These are phyloP conservation scores for Brachionus koreanus DNA, from an alignment of 1,140 invertebrate genomes.

Conservation along the genomic window DNA sequence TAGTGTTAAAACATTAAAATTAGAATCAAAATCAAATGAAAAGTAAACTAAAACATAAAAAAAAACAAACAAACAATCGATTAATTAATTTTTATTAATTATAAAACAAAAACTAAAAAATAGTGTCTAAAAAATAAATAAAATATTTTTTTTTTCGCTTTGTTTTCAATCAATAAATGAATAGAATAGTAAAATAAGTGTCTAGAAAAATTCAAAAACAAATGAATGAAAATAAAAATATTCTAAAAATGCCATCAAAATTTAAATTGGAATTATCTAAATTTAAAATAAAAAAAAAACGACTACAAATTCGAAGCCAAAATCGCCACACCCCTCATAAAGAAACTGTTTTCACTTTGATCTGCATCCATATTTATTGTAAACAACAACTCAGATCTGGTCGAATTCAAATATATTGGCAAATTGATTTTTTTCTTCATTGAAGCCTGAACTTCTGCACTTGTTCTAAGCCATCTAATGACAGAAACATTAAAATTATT, in stretches of 20 bases:
- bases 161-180: neutral
- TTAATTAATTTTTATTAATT: neutral
- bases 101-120: neutral
- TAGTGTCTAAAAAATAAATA: neutral
- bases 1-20: too few species aligned
- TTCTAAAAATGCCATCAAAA: slow-evolving; percentile 18
- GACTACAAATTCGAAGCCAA: slow-evolving; percentile 25
- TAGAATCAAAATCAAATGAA: too few species aligned
- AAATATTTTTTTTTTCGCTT: neutral
- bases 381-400: slow-evolving; percentile 86
- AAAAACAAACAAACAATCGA: too few species aligned
- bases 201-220: neutral
- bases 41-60: too few species aligned
- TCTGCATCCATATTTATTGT: slow-evolving; percentile 85
- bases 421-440: slow-evolving; percentile 58
- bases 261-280: neutral
- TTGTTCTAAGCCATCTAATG: slow-evolving; percentile 70
- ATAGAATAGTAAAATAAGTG: neutral
- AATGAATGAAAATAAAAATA: neutral
- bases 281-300: neutral
- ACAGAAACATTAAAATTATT: slow-evolving; percentile 82
- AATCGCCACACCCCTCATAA: slow-evolving; percentile 33
- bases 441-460: neutral
- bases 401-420: slow-evolving; percentile 94
- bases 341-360: slow-evolving; percentile 31